phyloP scores from a whole-genome alignment of 2,888 invertebrate genomes.

The Orthonychiurus folsomi region DNA sequence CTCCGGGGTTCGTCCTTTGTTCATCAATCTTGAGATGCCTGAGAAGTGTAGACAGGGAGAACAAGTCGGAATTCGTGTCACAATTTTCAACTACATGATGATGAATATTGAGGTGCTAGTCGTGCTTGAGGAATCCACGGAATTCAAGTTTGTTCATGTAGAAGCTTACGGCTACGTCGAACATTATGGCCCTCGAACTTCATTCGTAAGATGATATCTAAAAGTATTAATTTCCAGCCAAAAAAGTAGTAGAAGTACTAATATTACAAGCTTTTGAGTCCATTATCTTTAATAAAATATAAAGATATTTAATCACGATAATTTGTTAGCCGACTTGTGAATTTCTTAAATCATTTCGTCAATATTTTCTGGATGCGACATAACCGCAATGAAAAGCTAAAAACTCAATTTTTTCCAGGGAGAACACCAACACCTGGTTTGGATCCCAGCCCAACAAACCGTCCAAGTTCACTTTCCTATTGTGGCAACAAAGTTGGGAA shows the following conservation, averaged over 20 bases:
- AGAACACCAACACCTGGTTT: constrained; percentile 91
- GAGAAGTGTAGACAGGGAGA: constrained; percentile 74
- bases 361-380: no score
- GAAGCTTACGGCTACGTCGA: constrained; percentile 66
- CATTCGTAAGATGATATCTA: no score
- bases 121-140: constrained; percentile 69
- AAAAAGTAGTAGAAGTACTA: no score
- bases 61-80: constrained; percentile 83
- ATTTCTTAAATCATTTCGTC: no score
- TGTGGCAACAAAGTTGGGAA: constrained; percentile 70
- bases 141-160: constrained; percentile 86
- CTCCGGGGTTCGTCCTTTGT: constrained; percentile 83
- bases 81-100: constrained; percentile 88
- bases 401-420: no score
- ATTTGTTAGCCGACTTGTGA: no score
- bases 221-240: no score
- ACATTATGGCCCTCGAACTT: constrained; percentile 82
- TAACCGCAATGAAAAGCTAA: no score
- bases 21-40: constrained; percentile 89
- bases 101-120: constrained; percentile 76
- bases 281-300: no score
- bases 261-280: no score
- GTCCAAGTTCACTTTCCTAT: constrained; percentile 81
- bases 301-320: no score
- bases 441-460: constrained; percentile 57